Evolutionary conservation across 2,113 vertebrate genomes (phyloP).

Genomic region (Micronycteris hirsuta): DNA sequence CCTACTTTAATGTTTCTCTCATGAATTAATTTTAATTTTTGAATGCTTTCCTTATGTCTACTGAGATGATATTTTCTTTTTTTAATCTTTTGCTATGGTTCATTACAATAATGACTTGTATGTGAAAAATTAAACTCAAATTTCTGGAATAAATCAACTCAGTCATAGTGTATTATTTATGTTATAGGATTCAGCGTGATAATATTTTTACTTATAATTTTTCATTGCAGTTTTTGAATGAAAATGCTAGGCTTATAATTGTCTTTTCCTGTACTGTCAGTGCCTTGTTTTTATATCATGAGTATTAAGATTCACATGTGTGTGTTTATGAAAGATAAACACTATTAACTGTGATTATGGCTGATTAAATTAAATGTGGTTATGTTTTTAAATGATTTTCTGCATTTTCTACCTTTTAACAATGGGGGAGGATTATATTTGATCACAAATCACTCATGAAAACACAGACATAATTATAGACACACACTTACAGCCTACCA

Average conservation of each 20-base stretch:
- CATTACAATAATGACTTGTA: background rate
- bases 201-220: conserved; percentile 12
- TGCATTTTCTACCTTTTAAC: background rate
- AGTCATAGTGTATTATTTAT: background rate
- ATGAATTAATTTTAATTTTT: background rate
- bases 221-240: background rate
- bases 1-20: background rate
- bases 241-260: background rate
- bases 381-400: background rate
- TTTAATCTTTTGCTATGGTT: background rate
- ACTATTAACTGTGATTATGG: background rate
- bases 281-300: background rate
- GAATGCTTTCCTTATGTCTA: background rate
- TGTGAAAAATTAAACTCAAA: background rate
- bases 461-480: background rate
- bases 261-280: background rate
- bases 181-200: background rate
- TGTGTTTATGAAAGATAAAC: background rate
- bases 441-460: background rate
- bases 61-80: background rate
- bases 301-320: background rate
- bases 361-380: background rate
- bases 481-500: background rate
- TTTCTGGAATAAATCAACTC: background rate
- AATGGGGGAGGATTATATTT: background rate